A percentile compares a stretch with the other conserved stretches of the same genome.
Evolutionary conservation across 2,888 invertebrate genomes (phyloP).

Genomic region (Habrosyne pyritoides): DNA sequence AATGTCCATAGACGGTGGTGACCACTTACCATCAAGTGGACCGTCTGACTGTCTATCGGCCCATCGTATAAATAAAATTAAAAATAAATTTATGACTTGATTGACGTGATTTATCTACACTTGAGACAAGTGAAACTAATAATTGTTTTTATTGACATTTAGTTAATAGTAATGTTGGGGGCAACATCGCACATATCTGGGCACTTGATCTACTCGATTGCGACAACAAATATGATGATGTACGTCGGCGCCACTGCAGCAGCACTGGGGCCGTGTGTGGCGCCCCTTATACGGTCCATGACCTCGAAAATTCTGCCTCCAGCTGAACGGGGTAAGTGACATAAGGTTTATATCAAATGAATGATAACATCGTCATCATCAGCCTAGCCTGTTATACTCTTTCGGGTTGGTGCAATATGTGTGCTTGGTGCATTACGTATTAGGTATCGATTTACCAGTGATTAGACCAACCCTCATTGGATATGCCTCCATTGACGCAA

Average conservation of each 20-base stretch:
- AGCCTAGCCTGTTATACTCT: too few relatives aligned
- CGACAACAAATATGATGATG: slow-evolving; percentile 80
- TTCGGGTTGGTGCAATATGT: too few relatives aligned
- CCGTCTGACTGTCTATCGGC: too few relatives aligned
- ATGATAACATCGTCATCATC: not conserved
- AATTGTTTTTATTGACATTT: slow-evolving; percentile 17
- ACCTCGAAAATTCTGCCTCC: slow-evolving; percentile 89
- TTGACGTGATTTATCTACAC: not conserved
- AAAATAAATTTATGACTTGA: too few relatives aligned
- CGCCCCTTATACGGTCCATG: slow-evolving; percentile 91
- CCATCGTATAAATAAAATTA: too few relatives aligned
- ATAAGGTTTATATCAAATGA: not conserved
- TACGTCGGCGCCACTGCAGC: slow-evolving; percentile 89
- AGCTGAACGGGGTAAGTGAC: slow-evolving; percentile 85
- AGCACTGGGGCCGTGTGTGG: slow-evolving; percentile 90
- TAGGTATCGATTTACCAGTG: too few relatives aligned
- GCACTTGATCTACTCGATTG: slow-evolving; percentile 87
- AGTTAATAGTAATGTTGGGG: slow-evolving; percentile 89
- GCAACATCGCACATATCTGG: slow-evolving; percentile 87
- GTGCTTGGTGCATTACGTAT: too few relatives aligned
- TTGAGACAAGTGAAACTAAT: slow-evolving; percentile 9
- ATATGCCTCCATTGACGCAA: too few relatives aligned
- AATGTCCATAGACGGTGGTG: too few relatives aligned
- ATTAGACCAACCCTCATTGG: too few relatives aligned
- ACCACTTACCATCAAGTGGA: too few relatives aligned